phyloP scores from a whole-genome alignment of 2,888 invertebrate genomes.

The Xiphydria camelus region DNA sequence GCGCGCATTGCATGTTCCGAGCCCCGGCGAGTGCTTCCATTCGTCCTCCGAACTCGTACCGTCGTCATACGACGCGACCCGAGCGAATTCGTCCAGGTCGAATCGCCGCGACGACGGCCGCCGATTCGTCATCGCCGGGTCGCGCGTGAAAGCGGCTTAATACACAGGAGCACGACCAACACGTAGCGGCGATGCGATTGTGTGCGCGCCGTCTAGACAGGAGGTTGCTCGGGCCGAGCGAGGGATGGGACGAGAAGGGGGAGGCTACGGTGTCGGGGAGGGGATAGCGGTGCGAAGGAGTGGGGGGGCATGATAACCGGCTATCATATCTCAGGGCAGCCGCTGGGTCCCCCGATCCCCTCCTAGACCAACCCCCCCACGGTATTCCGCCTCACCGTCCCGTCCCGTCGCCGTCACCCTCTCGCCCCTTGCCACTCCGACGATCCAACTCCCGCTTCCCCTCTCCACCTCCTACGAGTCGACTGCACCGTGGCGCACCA shows the following conservation, averaged over 20 bases:
- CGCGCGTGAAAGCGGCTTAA: slow-evolving; percentile 33
- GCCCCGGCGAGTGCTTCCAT: too few relatives aligned
- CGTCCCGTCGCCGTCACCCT: too few relatives aligned
- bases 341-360: slow-evolving; percentile 32
- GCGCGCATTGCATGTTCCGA: too few relatives aligned
- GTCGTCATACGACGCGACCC: too few relatives aligned
- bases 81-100: too few relatives aligned
- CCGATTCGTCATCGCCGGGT: too few relatives aligned
- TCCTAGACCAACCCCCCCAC: slow-evolving; percentile 25
- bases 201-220: slow-evolving; percentile 52
- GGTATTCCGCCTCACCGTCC: slow-evolving; percentile 22
- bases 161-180: slow-evolving; percentile 13
- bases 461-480: slow-evolving; percentile 16
- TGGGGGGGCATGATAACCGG: slow-evolving; percentile 46
- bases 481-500: slow-evolving; percentile 27
- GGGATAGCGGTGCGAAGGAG: slow-evolving; percentile 9
- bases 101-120: too few relatives aligned
- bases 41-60: too few relatives aligned
- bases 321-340: slow-evolving; percentile 51
- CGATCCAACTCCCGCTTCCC: slow-evolving; percentile 5
- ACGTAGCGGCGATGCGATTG: slow-evolving; percentile 10
- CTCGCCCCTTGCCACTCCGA: too few relatives aligned
- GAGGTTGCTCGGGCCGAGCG: slow-evolving; percentile 43
- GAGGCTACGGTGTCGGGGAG: slow-evolving; percentile 6
- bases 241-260: slow-evolving; percentile 13